Evolutionary conservation across 2,797 vertebrate species (phyloP).

Genomic region (Cyclopterus lumpus): DNA sequence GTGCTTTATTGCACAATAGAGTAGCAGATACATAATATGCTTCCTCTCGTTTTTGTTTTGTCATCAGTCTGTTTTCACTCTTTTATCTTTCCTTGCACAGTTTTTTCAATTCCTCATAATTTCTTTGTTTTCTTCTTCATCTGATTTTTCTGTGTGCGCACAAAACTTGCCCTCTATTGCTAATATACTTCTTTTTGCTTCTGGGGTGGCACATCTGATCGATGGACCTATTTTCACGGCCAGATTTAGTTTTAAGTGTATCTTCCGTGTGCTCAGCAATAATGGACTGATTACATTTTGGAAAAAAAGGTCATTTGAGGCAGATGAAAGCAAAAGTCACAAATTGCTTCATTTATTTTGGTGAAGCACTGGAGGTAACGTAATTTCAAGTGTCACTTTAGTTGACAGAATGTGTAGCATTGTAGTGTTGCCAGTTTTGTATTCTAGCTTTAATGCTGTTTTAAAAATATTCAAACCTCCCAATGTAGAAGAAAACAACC

Average conservation of each 20-base stretch:
- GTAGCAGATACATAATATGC: conserved; percentile 2
- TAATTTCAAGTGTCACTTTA: conserved; percentile 45
- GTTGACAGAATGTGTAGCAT: conserved; percentile 25
- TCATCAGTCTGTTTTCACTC: conserved; percentile 3
- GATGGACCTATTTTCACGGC: conserved; percentile 34
- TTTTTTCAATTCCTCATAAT: conserved; percentile 14
- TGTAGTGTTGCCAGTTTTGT: conserved; percentile 27
- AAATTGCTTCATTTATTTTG: conserved; percentile 64
- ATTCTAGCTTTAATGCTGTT: conserved; percentile 20
- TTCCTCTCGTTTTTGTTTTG: conserved; percentile 23
- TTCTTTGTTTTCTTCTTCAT: neutral
- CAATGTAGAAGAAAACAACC: neutral
- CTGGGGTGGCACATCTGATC: conserved; percentile 31
- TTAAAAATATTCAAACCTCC: conserved; percentile 30
- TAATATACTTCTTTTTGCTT: conserved; percentile 29
- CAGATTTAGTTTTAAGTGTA: conserved; percentile 30
- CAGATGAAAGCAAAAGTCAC: conserved; percentile 48
- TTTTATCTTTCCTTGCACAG: conserved; percentile 11
- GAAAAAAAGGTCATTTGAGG: conserved; percentile 41
- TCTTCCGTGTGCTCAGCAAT: conserved; percentile 25
- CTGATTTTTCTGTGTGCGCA: conserved; percentile 16
- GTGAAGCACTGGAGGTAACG: conserved; percentile 35
- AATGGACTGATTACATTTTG: conserved; percentile 45
- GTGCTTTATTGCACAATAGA: conserved; percentile 16
- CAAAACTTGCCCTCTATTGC: conserved; percentile 9